Percentiles rank a stretch among this genome's conserved stretches.
Evolutionary conservation across 2,113 vertebrate genomes (phyloP).

Genomic region (Brachypodius melanocephalos): DNA sequence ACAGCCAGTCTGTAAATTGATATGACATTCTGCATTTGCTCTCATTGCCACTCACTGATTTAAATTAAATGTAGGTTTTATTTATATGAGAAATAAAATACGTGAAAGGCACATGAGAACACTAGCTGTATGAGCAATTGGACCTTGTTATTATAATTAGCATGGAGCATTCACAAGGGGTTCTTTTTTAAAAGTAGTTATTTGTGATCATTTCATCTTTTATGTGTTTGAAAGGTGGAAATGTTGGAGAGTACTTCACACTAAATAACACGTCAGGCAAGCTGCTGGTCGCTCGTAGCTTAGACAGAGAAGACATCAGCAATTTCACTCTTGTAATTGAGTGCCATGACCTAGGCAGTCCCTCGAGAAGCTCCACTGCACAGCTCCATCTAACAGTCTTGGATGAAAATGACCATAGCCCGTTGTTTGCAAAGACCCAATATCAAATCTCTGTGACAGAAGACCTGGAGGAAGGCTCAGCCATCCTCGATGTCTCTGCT

Average conservation of each 20-base stretch:
- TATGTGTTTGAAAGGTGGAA: constrained; percentile 75
- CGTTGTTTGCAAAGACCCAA: constrained; percentile 72
- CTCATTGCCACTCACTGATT: not conserved
- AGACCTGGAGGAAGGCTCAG: constrained; percentile 74
- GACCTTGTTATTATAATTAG: constrained; percentile 10
- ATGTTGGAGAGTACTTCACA: constrained; percentile 76
- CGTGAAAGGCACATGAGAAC: not conserved
- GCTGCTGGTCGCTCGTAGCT: constrained; percentile 73
- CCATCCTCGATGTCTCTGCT: constrained; percentile 77
- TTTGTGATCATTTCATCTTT: not conserved
- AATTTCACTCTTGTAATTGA: constrained; percentile 82
- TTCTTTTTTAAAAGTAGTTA: not conserved
- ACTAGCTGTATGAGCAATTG: not conserved
- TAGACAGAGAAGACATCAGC: constrained; percentile 83
- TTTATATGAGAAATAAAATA: not conserved
- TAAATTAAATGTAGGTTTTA: constrained; percentile 48
- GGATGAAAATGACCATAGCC: constrained; percentile 90
- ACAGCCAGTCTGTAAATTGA: constrained; percentile 1
- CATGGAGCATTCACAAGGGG: not conserved
- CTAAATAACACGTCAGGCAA: constrained; percentile 81
- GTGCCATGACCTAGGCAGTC: constrained; percentile 79
- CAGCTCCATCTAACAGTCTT: constrained; percentile 79
- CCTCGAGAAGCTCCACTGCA: constrained; percentile 69
- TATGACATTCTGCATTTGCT: not conserved
- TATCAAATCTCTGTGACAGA: constrained; percentile 83